A percentile compares a stretch with the other conserved stretches of the same genome.
phyloP scores from a whole-genome alignment of 1,140 invertebrate genomes.

The Drosophila bipectinata region DNA sequence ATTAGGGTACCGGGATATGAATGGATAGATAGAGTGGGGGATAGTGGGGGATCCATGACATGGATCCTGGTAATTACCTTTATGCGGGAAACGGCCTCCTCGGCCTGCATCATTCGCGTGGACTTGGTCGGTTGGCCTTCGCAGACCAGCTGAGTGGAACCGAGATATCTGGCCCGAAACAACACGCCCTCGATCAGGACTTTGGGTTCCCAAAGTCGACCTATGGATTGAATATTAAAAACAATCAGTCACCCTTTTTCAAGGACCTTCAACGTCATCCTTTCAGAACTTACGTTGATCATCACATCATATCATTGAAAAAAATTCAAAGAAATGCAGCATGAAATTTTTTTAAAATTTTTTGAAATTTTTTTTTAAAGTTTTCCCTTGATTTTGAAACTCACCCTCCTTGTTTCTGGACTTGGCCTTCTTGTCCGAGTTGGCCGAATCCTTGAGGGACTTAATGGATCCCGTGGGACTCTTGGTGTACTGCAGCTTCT shows the following conservation, averaged over 20 bases:
- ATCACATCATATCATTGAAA: not conserved
- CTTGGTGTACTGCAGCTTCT: conserved; percentile 77
- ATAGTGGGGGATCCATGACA: no score
- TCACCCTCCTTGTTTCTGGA: conserved; percentile 82
- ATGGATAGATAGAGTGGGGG: no score
- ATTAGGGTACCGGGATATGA: no score
- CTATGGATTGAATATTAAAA: not conserved
- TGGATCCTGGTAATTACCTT: conserved; percentile 90
- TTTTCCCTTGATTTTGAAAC: conserved; percentile 4
- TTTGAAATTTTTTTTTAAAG: not conserved
- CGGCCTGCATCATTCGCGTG: conserved; percentile 99
- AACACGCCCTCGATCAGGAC: conserved; percentile 99
- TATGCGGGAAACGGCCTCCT: conserved; percentile 99
- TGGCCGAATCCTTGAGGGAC: conserved; percentile 76
- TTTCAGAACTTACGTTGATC: not conserved
- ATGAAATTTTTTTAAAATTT: not conserved
- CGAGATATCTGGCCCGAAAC: conserved; percentile 98
- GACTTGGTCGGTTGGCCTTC: conserved; percentile 99
- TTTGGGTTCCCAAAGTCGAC: conserved; percentile 72
- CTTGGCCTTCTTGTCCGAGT: conserved; percentile 80
- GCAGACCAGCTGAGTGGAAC: conserved; percentile 98
- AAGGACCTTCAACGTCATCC: not conserved
- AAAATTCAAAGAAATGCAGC: no score
- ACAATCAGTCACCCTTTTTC: not conserved
- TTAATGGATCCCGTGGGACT: conserved; percentile 82